Evolutionary conservation across 2,888 invertebrate species (phyloP), one percentile per base, ranked within the genome.

Genomic region (Empis livida): DNA sequence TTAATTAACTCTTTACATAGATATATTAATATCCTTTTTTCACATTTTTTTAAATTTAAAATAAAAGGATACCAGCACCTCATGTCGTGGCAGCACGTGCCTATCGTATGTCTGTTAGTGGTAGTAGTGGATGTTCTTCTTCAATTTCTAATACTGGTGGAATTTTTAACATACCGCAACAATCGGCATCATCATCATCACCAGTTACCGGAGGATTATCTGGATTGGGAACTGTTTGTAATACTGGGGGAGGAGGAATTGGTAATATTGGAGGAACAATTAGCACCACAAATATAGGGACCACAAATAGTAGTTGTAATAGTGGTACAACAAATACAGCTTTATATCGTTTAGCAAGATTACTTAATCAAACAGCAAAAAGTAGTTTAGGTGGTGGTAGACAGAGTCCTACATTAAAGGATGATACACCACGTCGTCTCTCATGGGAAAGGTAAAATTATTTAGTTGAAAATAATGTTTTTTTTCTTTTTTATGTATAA

Each of bases 11-110:
- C 20, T 20, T 20, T 20, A 20, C 6, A n/a, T n/a, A n/a, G n/a
- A n/a, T n/a, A n/a, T n/a, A n/a, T n/a, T n/a, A n/a, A n/a, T n/a
- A n/a, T n/a, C n/a, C 6, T 20, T 20, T 6, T 20, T 20, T 20
- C 20, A 20, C 20, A 20, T 20, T 20, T 20, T 20, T 5, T 20
- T 5, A 20, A 20, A n/a, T n/a, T n/a, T n/a, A n/a, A n/a, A 20
- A 20, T 6, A 20, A 40, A 54, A 75, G 76, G 58, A 75, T 76
- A 51, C 76, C 76, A 35, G 73, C 76, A 10, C 76, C 76, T 13
- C 76, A 75, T 57, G 72, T 75, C 47, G 73, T 75, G 35, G 72
- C 76, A 31, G 74, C 75, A 32, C 67, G 73, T 52, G 75, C 75
- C 42, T 75, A 75, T 62, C 71, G 74, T 37, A 71, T 75, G 51